A percentile compares a stretch with the other conserved stretches of the same genome.
phyloP scores from a whole-genome alignment of 2,113 vertebrate species.

The Chloropsis cyanopogon region DNA sequence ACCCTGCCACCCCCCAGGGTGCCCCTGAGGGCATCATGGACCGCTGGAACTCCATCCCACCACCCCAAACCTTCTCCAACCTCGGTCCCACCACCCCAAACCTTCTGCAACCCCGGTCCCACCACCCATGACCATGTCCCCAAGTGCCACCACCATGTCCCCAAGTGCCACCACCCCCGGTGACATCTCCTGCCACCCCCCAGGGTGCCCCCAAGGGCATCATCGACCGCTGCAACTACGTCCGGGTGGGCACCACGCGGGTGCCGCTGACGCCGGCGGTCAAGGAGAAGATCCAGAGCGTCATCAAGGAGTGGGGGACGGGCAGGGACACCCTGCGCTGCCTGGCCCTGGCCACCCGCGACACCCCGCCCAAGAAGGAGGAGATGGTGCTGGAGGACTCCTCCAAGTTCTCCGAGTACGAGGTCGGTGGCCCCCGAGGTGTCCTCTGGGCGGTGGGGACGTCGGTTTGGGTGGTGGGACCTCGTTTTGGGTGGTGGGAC shows the following conservation, averaged over 20 bases:
- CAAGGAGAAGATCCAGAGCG: neutral
- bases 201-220: neutral
- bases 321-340: neutral
- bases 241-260: neutral
- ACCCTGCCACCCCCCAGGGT: no score
- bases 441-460: neutral
- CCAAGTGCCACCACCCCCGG: no score
- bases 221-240: neutral
- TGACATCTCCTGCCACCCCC: no score
- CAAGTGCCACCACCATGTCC: no score
- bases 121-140: no score
- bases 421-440: neutral
- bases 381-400: neutral
- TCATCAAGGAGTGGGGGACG: neutral
- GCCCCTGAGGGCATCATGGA: no score
- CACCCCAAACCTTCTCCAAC: no score
- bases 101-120: no score
- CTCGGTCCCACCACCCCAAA: neutral
- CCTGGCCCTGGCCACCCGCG: neutral
- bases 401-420: neutral
- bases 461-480: neutral
- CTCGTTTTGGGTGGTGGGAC: no score
- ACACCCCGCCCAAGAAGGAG: neutral
- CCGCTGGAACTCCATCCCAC: no score
- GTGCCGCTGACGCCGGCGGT: neutral